phyloP scores from a whole-genome alignment of 2,888 invertebrate species.

The Seira ritae region DNA sequence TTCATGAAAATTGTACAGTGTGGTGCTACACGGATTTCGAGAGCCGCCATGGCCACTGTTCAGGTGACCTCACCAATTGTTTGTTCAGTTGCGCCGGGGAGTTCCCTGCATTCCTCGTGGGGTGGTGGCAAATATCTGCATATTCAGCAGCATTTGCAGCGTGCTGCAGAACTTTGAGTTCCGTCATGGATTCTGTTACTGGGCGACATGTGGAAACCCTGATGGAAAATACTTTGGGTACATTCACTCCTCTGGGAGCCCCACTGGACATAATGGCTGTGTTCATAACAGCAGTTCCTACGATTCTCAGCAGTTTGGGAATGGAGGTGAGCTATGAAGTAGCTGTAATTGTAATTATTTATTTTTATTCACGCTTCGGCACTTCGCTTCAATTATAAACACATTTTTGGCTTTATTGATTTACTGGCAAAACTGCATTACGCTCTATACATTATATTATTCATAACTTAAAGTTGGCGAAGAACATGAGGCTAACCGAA shows the following conservation, averaged over 20 bases:
- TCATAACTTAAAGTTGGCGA: too few species aligned
- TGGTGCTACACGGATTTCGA: conserved; percentile 73
- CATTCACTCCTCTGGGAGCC: conserved; percentile 70
- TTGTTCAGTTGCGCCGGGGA: conserved; percentile 71
- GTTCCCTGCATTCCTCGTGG: conserved; percentile 71
- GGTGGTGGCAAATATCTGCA: conserved; percentile 70
- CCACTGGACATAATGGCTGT: conserved; percentile 71
- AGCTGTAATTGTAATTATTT: too few species aligned
- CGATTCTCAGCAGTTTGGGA: conserved; percentile 71
- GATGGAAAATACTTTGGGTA: conserved; percentile 70
- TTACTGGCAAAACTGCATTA: too few species aligned
- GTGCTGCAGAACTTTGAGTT: conserved; percentile 68
- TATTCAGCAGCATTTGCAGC: conserved; percentile 70
- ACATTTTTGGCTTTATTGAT: not conserved
- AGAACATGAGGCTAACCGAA: conserved; percentile 49
- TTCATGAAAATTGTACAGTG: conserved; percentile 55
- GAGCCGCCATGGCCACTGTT: conserved; percentile 72
- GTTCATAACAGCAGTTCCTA: conserved; percentile 70
- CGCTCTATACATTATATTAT: too few species aligned
- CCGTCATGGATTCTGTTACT: conserved; percentile 71
- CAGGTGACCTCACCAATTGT: conserved; percentile 70
- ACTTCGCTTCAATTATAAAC: not conserved
- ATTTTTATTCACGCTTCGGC: too few species aligned
- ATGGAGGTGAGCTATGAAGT: conserved; percentile 70
- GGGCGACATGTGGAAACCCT: conserved; percentile 71